Percentiles rank a stretch among this genome's conserved stretches.
phyloP scores from a whole-genome alignment of 2,113 vertebrate genomes.

The Oenanthe melanoleuca region DNA sequence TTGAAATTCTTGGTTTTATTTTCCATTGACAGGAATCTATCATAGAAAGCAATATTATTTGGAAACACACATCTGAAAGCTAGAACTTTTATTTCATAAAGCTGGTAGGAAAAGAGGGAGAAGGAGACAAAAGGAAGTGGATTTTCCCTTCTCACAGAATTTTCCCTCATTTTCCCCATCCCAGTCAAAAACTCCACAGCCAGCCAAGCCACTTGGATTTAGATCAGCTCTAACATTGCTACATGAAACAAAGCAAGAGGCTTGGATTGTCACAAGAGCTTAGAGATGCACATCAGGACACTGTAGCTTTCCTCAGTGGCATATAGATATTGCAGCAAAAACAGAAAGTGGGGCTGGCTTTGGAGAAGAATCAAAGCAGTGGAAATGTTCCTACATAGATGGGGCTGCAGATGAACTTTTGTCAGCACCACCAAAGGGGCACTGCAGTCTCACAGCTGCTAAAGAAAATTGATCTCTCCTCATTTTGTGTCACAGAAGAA shows the following conservation, averaged over 20 bases:
- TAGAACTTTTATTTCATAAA: background rate
- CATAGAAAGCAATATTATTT: background rate
- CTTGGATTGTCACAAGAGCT: background rate
- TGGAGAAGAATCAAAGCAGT: background rate
- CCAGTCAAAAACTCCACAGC: background rate
- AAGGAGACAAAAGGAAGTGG: background rate
- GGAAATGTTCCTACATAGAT: background rate
- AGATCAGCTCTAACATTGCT: background rate
- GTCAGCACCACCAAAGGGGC: background rate
- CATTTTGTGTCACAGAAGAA: background rate
- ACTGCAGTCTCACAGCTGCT: background rate
- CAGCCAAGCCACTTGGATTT: background rate
- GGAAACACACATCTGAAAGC: background rate
- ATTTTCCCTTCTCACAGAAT: background rate
- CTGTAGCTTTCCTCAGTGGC: background rate
- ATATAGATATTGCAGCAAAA: background rate
- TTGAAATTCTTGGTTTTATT: background rate
- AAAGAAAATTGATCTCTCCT: background rate
- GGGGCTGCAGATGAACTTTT: background rate
- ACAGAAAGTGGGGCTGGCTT: background rate
- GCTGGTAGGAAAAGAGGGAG: background rate
- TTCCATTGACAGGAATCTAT: background rate
- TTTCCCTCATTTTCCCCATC: background rate
- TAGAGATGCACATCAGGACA: background rate
- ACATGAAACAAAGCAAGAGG: background rate